Evolutionary conservation across 92 coral and sea anemone species (phyloP).

Genomic region (Montipora capitata): DNA sequence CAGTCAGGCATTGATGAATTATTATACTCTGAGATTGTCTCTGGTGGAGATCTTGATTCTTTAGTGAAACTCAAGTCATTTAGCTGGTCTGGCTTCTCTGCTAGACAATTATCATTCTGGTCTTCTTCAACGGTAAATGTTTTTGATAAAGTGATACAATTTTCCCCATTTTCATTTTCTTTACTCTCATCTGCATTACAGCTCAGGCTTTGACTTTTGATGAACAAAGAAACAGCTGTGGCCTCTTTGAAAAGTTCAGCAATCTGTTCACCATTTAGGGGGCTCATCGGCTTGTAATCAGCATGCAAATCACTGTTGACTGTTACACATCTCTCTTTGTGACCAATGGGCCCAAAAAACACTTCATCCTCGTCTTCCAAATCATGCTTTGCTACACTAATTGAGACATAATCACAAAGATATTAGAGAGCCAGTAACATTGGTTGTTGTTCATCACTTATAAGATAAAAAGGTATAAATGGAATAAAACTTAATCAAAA

Average conservation of each 20-base stretch:
- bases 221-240: conserved; percentile 86
- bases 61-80: neutral
- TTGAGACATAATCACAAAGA: neutral
- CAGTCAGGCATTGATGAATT: neutral
- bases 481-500: too few relatives aligned
- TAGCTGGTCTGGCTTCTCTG: conserved; percentile 2
- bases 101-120: neutral
- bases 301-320: conserved; percentile 58
- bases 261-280: conserved; percentile 91
- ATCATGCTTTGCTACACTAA: conserved; percentile 48
- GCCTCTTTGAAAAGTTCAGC: conserved; percentile 98
- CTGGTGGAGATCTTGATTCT: conserved; percentile 20
- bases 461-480: too few relatives aligned
- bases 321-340: conserved; percentile 93
- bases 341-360: conserved; percentile 96
- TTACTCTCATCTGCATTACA: conserved; percentile 1
- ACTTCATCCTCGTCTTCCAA: conserved; percentile 92
- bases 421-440: too few relatives aligned
- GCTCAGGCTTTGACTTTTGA: conserved; percentile 53
- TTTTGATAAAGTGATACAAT: conserved; percentile 28
- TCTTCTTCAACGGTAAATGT: conserved; percentile 18
- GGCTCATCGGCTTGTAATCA: conserved; percentile 80
- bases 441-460: too few relatives aligned
- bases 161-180: conserved; percentile 31
- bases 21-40: conserved; percentile 1